Base-by-base conservation (phyloP, 37 sponge, comb jelly and placozoan genomes). In the Hormiphora californensis region DNA sequence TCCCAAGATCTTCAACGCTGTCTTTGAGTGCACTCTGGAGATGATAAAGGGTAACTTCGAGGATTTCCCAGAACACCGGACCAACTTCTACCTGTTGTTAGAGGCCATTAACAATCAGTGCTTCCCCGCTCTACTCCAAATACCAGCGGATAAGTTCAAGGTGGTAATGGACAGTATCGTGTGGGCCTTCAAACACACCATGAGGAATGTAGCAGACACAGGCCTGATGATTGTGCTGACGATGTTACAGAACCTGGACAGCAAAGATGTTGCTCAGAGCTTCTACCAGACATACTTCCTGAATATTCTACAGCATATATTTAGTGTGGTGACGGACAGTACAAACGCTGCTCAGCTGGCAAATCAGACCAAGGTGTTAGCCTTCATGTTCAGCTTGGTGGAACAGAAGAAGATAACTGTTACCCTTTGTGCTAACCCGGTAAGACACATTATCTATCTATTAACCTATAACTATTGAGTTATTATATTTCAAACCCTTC, bases 151-250 rank as follows among this genome's bases (percentile, higher is more conserved):
- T 4, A 92, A 93, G 68, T 97, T 97, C 89, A 94, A 94, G 63
- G 51, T 97, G 53, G 54, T 94, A 21, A 86, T 97, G 89, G 93
- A 97, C 87, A 87, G 95, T 11, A 87, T 97, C 19, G 89, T 97
- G 34, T 94, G 94, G 93, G 98, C 91, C 12, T 92, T 97, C 89
- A 97, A 97, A 54, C 98, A 97, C 86, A 93, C 92, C 21, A 94
- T 97, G 98, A 63, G 93, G 23, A 93, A 97, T 88, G 98, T 97
- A 25, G 94, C 98, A 17, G 98, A 97, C 35, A 94, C 94, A 5
- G 98, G 98, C 36, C 63, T 69, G 49, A 35, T 89, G 11, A 90
- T 92, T 63, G 85, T 94, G 27, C 89, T 87, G 41, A 62, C 86
- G n/a, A 55, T 94, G 39, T 86, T 94, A 38, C 89, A 92, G 54